A percentile compares a stretch with the other conserved stretches of the same genome.
phyloP scores from a whole-genome alignment of 2,113 vertebrate genomes.

The Odontesthes bonariensis region DNA sequence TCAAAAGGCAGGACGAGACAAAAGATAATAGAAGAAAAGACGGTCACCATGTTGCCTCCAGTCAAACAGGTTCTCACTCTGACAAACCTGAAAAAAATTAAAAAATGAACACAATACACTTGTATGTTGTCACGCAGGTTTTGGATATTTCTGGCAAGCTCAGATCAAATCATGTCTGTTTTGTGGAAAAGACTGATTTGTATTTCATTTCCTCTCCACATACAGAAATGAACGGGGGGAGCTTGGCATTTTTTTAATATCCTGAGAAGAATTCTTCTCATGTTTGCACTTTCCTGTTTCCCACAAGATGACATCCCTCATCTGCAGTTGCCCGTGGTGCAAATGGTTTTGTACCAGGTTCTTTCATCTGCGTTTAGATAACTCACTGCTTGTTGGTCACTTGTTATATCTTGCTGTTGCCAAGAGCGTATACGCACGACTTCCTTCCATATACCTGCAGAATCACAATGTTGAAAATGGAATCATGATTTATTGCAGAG shows the following conservation, averaged over 20 bases:
- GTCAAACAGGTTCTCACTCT: not conserved
- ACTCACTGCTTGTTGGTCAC: not conserved
- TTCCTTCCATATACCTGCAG: no score
- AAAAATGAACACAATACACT: not conserved
- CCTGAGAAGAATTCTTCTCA: constrained; percentile 43
- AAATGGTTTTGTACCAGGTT: constrained; percentile 5
- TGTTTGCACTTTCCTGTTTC: constrained; percentile 26
- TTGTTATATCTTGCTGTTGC: not conserved
- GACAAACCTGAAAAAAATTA: constrained; percentile 13
- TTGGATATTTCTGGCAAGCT: constrained; percentile 14
- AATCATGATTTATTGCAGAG: no score
- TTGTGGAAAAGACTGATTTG: constrained; percentile 34
- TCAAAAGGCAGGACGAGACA: constrained; percentile 64
- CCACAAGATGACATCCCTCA: constrained; percentile 19
- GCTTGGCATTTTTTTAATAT: constrained; percentile 9
- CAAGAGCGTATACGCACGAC: no score
- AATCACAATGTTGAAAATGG: no score
- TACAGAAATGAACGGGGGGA: constrained; percentile 8
- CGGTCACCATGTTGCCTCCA: constrained; percentile 41
- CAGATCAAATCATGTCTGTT: constrained; percentile 1
- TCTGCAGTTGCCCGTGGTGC: constrained; percentile 21
- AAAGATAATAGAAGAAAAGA: constrained; percentile 61
- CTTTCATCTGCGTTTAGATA: constrained; percentile 8
- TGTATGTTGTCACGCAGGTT: not conserved
- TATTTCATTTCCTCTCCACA: constrained; percentile 13